Conservation (phyloP, 2,797 vertebrate species). For the Nannoperca obscura region DNA sequence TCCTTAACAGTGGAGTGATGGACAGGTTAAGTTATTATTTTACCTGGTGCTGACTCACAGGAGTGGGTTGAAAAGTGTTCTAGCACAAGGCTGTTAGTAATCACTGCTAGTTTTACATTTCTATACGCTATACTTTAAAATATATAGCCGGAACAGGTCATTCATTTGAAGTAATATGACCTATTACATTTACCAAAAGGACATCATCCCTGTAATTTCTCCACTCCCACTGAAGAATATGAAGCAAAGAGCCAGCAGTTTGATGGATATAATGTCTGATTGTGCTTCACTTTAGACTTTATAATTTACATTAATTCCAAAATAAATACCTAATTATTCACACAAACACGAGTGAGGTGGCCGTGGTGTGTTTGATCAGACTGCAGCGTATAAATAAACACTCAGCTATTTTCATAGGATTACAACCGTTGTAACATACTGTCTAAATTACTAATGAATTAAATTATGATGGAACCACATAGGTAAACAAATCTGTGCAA, state of each 20-base stretch:
- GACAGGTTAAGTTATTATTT: constrained; percentile 38
- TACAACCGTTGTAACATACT: constrained; percentile 42
- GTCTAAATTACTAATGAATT: constrained; percentile 63
- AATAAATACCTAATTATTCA: constrained; percentile 50
- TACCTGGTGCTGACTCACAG: constrained; percentile 29
- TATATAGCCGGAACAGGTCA: background rate
- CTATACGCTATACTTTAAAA: constrained; percentile 1
- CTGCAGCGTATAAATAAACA: constrained; percentile 59
- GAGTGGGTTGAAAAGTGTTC: constrained; percentile 22
- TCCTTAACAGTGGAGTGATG: constrained; percentile 18
- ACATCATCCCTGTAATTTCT: background rate
- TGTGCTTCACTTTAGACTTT: constrained; percentile 10
- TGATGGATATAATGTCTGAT: constrained; percentile 22
- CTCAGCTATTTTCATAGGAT: constrained; percentile 40
- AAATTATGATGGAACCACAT: constrained; percentile 56
- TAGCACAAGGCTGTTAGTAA: background rate
- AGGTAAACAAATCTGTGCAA: constrained; percentile 62
- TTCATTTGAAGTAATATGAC: constrained; percentile 10
- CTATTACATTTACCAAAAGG: constrained; percentile 1
- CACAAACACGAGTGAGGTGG: constrained; percentile 39
- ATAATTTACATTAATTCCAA: constrained; percentile 27
- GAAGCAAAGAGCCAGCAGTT: background rate
- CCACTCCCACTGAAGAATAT: background rate
- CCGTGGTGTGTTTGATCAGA: constrained; percentile 62
- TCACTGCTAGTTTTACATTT: constrained; percentile 18